Evolutionary conservation across 1,140 invertebrate species (phyloP).

Genomic region (Leptopilina boulardi): DNA sequence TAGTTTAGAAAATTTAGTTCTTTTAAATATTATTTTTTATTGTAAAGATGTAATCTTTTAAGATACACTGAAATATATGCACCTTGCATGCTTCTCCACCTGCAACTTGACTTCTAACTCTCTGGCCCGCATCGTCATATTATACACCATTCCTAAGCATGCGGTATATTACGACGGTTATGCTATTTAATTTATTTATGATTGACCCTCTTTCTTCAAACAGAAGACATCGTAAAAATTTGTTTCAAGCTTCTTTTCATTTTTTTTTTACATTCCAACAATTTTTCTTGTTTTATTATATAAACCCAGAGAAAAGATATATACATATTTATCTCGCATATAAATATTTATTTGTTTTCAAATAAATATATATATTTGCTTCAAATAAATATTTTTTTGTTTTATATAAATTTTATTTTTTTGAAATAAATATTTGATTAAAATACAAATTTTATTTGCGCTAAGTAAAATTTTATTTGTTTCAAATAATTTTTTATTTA

Average conservation of each 20-base stretch:
- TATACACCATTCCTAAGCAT: background rate
- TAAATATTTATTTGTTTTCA: too few relatives aligned
- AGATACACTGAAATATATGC: conserved; percentile 5
- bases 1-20: background rate
- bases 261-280: too few relatives aligned
- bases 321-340: too few relatives aligned
- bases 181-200: conserved; percentile 19
- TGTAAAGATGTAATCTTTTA: background rate
- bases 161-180: background rate
- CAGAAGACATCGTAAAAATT: background rate
- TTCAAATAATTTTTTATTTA: too few relatives aligned
- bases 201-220: background rate
- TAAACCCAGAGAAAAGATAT: too few relatives aligned
- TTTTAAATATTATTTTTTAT: background rate
- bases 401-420: too few relatives aligned
- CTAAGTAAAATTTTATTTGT: too few relatives aligned
- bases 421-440: too few relatives aligned
- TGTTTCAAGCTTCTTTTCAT: background rate
- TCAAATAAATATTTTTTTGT: too few relatives aligned
- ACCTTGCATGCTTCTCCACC: conserved; percentile 47
- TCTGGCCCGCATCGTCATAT: conserved; percentile 49
- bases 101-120: conserved; percentile 44
- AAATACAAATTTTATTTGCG: too few relatives aligned
- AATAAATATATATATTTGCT: too few relatives aligned
- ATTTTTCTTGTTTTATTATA: background rate